Evolutionary conservation across 2,888 invertebrate genomes (phyloP).

Genomic region (Trachelus tabidus): DNA sequence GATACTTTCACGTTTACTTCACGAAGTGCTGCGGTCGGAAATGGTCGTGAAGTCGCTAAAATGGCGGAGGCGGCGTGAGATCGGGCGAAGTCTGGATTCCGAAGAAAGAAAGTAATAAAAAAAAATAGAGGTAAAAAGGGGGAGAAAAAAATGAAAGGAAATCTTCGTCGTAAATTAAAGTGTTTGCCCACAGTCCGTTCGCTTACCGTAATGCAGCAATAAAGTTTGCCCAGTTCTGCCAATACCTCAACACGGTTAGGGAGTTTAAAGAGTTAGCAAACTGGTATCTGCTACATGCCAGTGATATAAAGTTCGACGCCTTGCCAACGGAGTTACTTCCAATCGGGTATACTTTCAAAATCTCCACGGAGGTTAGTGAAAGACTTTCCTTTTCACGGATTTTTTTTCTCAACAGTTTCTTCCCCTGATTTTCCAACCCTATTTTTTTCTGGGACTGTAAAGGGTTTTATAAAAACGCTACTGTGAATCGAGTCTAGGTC

Average conservation of each 20-base stretch:
- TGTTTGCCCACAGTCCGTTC: slow-evolving; percentile 1
- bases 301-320: neutral
- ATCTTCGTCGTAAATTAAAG: neutral
- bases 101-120: neutral
- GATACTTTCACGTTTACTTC: neutral
- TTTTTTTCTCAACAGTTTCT: neutral
- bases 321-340: neutral
- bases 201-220: neutral
- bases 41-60: neutral
- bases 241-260: neutral
- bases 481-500: neutral
- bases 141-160: neutral
- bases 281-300: neutral
- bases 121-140: neutral
- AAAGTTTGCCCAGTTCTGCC: slow-evolving; percentile 1
- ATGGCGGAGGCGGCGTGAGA: neutral
- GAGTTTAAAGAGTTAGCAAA: neutral
- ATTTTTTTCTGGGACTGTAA: neutral
- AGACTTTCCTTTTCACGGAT: neutral
- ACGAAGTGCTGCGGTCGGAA: neutral
- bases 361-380: neutral
- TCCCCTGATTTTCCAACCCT: neutral
- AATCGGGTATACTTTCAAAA: neutral
- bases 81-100: neutral
- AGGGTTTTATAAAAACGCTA: neutral